Conservation (phyloP, 2,888 invertebrate species). For the Metallyticus violacea region DNA sequence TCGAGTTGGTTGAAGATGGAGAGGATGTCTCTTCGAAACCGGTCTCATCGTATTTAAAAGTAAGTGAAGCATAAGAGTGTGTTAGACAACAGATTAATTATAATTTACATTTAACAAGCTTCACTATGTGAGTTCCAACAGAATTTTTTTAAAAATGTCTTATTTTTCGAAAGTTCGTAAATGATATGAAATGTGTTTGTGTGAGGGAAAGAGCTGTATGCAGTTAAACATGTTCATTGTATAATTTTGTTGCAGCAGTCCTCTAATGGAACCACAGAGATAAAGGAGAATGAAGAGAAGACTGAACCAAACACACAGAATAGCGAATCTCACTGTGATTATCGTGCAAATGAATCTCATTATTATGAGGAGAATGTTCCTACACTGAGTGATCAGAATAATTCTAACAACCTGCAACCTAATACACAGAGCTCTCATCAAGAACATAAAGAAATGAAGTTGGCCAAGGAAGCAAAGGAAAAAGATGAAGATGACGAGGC, state of each 20-base stretch:
- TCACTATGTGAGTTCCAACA: no score
- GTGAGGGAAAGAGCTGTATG: not conserved
- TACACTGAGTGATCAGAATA: not conserved
- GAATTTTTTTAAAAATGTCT: no score
- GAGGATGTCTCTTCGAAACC: no score
- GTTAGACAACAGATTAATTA: no score
- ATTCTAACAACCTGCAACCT: not conserved
- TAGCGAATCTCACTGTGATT: not conserved
- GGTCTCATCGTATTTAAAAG: no score
- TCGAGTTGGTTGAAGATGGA: no score
- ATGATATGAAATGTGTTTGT: no score
- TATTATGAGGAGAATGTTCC: not conserved
- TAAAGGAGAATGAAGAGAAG: constrained; percentile 12
- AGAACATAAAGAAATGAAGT: not conserved
- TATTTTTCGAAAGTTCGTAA: no score
- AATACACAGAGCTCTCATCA: not conserved
- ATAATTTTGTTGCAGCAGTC: not conserved
- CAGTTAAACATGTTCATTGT: not conserved
- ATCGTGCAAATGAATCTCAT: not conserved
- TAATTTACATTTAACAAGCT: no score
- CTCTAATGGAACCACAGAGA: not conserved
- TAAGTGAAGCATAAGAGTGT: no score
- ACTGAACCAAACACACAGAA: constrained; percentile 4
- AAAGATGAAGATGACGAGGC: not conserved
- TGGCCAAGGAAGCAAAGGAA: not conserved